These are phyloP conservation scores for Epicauta chinensis DNA, from an alignment of 1,140 invertebrate genomes.

Conservation along the genomic window DNA sequence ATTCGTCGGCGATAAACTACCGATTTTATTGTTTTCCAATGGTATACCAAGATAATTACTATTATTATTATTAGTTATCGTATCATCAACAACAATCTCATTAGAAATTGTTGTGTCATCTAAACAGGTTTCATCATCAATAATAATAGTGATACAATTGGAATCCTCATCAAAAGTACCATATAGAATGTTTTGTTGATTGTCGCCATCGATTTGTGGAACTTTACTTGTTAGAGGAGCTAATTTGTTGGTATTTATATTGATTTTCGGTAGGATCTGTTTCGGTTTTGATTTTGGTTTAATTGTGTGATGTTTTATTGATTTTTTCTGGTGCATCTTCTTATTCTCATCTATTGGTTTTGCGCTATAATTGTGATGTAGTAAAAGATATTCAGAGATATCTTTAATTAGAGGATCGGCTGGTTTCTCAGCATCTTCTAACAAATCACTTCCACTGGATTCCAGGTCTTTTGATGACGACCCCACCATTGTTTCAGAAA, in stretches of 20 bases:
- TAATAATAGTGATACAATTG: conserved; percentile 65
- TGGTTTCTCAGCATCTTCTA: conserved; percentile 15
- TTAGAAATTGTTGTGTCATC: conserved; percentile 18
- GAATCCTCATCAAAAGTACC: conserved; percentile 64
- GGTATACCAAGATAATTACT: background rate
- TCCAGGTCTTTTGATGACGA: conserved; percentile 71
- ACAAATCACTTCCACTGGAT: conserved; percentile 55
- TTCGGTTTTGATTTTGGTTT: conserved; percentile 37
- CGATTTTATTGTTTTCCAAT: background rate
- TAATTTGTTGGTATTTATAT: conserved; percentile 9
- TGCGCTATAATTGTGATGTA: conserved; percentile 41
- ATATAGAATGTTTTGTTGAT: conserved; percentile 47
- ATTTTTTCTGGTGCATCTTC: conserved; percentile 12
- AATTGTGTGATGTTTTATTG: conserved; percentile 17
- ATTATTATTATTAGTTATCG: background rate
- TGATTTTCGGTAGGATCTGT: conserved; percentile 34
- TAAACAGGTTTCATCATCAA: conserved; percentile 50
- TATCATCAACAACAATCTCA: conserved; percentile 44
- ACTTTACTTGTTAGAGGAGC: conserved; percentile 1
- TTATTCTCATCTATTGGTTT: conserved; percentile 16
- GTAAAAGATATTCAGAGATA: conserved; percentile 36
- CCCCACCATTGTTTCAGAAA: conserved; percentile 62
- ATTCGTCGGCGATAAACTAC: conserved; percentile 16
- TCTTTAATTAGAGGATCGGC: conserved; percentile 23
- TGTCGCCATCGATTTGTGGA: conserved; percentile 7